Evolutionary conservation across 2,113 vertebrate genomes (phyloP).

Genomic region (Misgurnus mizolepis): DNA sequence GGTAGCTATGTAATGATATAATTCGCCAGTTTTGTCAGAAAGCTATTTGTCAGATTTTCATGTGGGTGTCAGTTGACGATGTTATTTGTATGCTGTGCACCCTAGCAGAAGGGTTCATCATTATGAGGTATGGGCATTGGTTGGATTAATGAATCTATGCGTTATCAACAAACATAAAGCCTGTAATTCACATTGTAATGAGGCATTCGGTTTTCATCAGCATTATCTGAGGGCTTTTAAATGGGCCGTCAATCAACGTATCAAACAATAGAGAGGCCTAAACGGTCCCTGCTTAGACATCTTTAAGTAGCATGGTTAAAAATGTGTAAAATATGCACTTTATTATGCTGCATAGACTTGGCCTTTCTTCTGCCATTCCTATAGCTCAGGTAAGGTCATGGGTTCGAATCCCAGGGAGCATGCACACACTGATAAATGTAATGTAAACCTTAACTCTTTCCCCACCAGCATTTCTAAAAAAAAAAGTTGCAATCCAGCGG

Average conservation of each 20-base stretch:
- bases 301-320: background rate
- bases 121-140: conserved; percentile 10
- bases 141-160: conserved; percentile 3
- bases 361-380: background rate
- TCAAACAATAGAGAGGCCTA: conserved; percentile 55
- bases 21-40: conserved; percentile 48
- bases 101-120: background rate
- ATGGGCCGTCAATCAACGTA: conserved; percentile 46
- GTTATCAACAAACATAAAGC: background rate
- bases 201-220: conserved; percentile 45
- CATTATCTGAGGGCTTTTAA: conserved; percentile 56
- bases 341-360: no score
- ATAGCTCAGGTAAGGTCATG: no score
- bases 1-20: conserved; percentile 51
- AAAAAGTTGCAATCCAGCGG: no score
- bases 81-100: conserved; percentile 54
- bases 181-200: background rate
- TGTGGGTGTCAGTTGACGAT: conserved; percentile 41
- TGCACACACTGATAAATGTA: no score
- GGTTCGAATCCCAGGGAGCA: no score
- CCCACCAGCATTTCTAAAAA: no score
- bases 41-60: conserved; percentile 54
- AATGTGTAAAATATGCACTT: background rate
- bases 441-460: no score
- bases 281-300: background rate